Evolutionary conservation across 2,888 invertebrate species (phyloP).

Genomic region (Drosophila mayaguana): DNA sequence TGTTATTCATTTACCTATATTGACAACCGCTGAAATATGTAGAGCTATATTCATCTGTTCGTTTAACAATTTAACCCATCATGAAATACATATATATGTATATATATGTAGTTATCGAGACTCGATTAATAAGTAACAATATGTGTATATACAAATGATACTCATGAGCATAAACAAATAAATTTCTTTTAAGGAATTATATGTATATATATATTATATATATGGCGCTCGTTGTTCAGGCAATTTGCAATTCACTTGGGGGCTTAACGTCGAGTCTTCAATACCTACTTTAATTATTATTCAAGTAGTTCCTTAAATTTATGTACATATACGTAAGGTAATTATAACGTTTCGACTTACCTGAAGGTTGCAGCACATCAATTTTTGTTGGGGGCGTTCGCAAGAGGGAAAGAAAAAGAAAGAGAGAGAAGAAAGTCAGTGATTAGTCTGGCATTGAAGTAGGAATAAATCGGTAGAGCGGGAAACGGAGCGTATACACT

Average conservation of each 20-base stretch:
- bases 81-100: too few relatives aligned
- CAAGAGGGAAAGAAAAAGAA: background rate
- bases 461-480: background rate
- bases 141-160: too few relatives aligned
- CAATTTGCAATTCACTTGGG: background rate
- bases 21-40: too few relatives aligned
- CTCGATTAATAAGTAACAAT: too few relatives aligned
- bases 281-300: background rate
- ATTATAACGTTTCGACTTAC: conserved; percentile 4
- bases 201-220: too few relatives aligned
- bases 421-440: conserved; percentile 11
- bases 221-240: background rate
- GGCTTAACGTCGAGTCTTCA: background rate
- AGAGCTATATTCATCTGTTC: too few relatives aligned
- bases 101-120: too few relatives aligned
- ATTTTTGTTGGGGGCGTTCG: background rate
- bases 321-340: too few relatives aligned
- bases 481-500: background rate
- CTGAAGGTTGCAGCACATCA: conserved; percentile 11
- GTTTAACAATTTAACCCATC: too few relatives aligned
- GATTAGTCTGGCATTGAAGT: conserved; percentile 31
- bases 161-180: background rate
- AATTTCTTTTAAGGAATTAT: too few relatives aligned
- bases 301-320: background rate
- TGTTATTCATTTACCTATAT: too few relatives aligned